A percentile compares a stretch with the other conserved stretches of the same genome.
These are phyloP conservation scores for Danio albolineatus DNA, from an alignment of 2,797 vertebrate species.

Conservation along the genomic window DNA sequence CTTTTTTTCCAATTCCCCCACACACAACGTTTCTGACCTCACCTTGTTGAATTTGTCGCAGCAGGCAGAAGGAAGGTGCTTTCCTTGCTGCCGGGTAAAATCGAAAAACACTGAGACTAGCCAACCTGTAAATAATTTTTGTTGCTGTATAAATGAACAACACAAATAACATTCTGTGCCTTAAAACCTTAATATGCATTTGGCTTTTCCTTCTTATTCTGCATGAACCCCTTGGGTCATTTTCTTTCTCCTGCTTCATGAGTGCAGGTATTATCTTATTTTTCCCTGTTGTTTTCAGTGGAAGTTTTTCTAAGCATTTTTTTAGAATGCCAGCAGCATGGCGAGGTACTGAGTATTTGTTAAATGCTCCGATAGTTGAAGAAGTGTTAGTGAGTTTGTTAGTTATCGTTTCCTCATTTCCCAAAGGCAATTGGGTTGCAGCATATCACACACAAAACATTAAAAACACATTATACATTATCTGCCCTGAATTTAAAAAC, in stretches of 20 bases:
- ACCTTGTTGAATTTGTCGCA: slow-evolving; percentile 5
- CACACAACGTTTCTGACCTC: background rate
- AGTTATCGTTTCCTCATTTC: no score
- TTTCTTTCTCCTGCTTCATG: background rate
- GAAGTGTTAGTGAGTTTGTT: no score
- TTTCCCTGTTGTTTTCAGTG: no score
- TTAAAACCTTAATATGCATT: background rate
- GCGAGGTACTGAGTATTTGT: no score
- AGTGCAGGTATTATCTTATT: background rate
- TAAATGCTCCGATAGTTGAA: no score
- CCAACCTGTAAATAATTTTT: background rate
- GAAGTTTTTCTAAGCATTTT: no score
- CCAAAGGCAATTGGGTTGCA: no score
- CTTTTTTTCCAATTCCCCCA: background rate
- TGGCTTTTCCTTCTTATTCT: background rate
- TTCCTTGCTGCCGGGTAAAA: background rate
- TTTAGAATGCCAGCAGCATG: no score
- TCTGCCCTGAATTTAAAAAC: no score
- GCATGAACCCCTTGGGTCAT: background rate
- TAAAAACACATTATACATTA: no score
- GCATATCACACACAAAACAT: no score
- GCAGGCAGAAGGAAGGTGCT: background rate
- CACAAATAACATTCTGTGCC: background rate
- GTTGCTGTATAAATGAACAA: background rate
- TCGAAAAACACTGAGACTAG: background rate